Evolutionary conservation across 1,140 invertebrate genomes (phyloP).

Genomic region (Scylla paramamosain): DNA sequence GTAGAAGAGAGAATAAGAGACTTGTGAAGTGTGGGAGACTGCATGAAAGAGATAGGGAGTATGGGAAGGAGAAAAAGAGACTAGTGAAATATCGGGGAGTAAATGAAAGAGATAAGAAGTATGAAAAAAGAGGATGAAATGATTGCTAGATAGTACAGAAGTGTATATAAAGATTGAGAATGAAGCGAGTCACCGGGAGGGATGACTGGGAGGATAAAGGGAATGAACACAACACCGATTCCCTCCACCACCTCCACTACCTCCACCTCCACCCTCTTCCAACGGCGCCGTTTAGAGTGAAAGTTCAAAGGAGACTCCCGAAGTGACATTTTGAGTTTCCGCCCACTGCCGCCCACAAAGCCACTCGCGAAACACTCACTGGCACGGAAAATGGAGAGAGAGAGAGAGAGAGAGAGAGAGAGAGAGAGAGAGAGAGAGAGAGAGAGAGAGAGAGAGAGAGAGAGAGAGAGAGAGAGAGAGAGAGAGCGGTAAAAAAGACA

Average conservation of each 20-base stretch:
- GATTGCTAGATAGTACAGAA: no score
- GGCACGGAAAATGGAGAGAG: background rate
- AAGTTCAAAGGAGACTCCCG: background rate
- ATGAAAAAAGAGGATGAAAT: no score
- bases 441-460: background rate
- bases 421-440: background rate
- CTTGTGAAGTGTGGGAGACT: no score
- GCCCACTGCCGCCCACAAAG: background rate
- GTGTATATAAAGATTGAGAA: no score
- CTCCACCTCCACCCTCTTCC: background rate
- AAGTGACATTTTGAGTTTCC: slow-evolving; percentile 36
- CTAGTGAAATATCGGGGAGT: no score
- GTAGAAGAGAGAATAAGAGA: no score
- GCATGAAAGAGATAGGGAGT: no score
- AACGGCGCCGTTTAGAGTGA: background rate
- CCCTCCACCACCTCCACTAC: background rate
- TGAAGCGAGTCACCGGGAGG: no score
- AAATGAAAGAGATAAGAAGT: no score
- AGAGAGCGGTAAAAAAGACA: background rate
- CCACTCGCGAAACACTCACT: background rate
- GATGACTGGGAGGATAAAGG: background rate
- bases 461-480: slow-evolving; percentile 9
- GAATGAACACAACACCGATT: background rate
- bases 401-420: slow-evolving; percentile 9
- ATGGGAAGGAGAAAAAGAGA: no score